These are phyloP conservation scores for Echiichthys vipera DNA, from an alignment of 2,797 vertebrate genomes.

Conservation along the genomic window DNA sequence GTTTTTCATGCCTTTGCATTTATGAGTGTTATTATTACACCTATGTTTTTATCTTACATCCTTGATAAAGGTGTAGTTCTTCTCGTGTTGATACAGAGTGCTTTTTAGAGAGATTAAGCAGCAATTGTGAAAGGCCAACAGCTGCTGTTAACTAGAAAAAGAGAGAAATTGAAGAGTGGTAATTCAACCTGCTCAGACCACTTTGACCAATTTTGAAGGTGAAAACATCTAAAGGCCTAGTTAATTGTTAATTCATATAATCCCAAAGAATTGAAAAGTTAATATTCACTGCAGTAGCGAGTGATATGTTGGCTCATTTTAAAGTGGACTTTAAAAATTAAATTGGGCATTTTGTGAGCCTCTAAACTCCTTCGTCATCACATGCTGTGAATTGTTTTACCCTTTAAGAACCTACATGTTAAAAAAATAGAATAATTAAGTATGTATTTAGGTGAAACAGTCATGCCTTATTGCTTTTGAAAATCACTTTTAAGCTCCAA, in stretches of 20 bases:
- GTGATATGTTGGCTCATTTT: neutral
- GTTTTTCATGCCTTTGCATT: neutral
- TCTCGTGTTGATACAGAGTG: neutral
- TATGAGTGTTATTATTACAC: neutral
- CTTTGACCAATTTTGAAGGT: neutral
- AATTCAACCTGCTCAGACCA: neutral
- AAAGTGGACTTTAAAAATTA: neutral
- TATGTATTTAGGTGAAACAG: neutral
- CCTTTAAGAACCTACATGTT: neutral
- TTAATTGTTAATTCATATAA: neutral
- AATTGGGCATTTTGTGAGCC: neutral
- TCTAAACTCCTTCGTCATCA: neutral
- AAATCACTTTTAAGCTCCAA: neutral
- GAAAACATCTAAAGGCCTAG: too few relatives aligned
- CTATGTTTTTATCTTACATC: neutral
- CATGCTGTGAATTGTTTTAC: neutral
- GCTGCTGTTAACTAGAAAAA: neutral
- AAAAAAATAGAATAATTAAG: neutral
- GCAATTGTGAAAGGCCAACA: neutral
- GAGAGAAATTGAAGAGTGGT: neutral
- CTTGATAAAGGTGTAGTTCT: neutral
- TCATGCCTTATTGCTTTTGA: neutral
- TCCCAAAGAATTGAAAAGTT: neutral
- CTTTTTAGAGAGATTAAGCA: conserved; percentile 1
- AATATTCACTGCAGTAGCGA: neutral